phyloP scores from a whole-genome alignment of 2,797 vertebrate genomes.

The Toxotes lorentzi region DNA sequence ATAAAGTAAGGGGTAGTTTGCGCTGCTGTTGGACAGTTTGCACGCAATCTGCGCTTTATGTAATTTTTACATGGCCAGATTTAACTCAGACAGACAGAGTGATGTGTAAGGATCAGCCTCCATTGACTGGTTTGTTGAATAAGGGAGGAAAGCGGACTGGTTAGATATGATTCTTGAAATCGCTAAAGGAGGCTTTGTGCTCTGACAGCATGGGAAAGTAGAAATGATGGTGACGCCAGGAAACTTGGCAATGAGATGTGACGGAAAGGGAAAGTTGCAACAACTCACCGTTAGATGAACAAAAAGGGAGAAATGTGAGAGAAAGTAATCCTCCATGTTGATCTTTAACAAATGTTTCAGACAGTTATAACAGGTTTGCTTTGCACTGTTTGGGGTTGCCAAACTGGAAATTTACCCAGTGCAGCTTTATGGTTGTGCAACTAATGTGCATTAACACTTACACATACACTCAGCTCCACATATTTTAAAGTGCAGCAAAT shows the following conservation, averaged over 20 bases:
- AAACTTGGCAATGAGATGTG: neutral
- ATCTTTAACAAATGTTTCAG: neutral
- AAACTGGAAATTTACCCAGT: neutral
- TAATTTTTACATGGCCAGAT: neutral
- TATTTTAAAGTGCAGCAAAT: conserved; percentile 13
- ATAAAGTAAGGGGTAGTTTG: neutral
- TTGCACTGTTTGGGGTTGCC: neutral
- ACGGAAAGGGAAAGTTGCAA: neutral
- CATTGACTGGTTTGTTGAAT: neutral
- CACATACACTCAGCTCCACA: neutral
- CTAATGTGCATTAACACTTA: neutral
- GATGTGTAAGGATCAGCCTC: neutral
- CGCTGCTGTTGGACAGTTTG: too few relatives aligned
- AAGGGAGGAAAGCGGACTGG: neutral
- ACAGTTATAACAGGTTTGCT: neutral
- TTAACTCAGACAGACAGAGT: neutral
- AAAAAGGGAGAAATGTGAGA: neutral
- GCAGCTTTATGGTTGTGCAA: neutral
- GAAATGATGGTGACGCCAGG: neutral
- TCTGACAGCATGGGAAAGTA: neutral
- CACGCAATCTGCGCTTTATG: too few relatives aligned
- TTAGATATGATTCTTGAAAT: neutral
- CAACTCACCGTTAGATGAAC: neutral
- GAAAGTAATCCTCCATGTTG: neutral
- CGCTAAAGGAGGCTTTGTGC: neutral